phyloP scores from a whole-genome alignment of 2,797 vertebrate genomes.

The Thalassophryne amazonica region DNA sequence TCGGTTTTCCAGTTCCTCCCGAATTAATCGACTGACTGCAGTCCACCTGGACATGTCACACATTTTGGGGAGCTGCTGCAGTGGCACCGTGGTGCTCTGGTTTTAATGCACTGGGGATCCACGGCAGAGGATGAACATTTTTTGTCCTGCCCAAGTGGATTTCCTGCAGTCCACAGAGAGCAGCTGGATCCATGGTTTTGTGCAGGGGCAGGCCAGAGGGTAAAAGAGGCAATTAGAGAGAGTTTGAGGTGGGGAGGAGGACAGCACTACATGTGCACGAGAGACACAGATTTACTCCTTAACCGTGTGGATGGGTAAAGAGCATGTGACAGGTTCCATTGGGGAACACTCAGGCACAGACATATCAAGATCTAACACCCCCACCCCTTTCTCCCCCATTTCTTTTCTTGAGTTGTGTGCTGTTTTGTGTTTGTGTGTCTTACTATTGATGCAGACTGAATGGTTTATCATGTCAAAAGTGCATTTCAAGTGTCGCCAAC shows the following conservation, averaged over 20 bases:
- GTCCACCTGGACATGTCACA: conserved; percentile 43
- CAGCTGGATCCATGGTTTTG: conserved; percentile 28
- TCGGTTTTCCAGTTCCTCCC: conserved; percentile 29
- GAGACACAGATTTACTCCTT: conserved; percentile 39
- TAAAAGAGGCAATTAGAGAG: conserved; percentile 67
- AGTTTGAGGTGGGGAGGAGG: conserved; percentile 25
- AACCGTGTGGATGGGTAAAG: conserved; percentile 30
- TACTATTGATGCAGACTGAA: conserved; percentile 18
- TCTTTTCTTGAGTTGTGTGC: conserved; percentile 4
- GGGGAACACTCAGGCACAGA: conserved; percentile 49
- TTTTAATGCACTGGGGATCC: conserved; percentile 49
- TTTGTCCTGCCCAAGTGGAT: conserved; percentile 46
- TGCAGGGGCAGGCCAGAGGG: conserved; percentile 47
- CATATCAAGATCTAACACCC: conserved; percentile 42
- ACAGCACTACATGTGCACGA: conserved; percentile 31
- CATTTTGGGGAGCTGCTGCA: conserved; percentile 50
- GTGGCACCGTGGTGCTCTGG: conserved; percentile 45
- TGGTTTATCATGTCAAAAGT: no score
- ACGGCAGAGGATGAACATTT: conserved; percentile 39
- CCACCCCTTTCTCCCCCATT: background rate
- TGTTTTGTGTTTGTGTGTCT: conserved; percentile 3
- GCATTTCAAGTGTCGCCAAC: no score
- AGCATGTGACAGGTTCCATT: conserved; percentile 48
- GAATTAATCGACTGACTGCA: conserved; percentile 32
- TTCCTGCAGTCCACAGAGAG: conserved; percentile 54